Evolutionary conservation across 2,797 vertebrate species (phyloP), one percentile per base, ranked within the genome.

Genomic region (Esox masquinongy): DNA sequence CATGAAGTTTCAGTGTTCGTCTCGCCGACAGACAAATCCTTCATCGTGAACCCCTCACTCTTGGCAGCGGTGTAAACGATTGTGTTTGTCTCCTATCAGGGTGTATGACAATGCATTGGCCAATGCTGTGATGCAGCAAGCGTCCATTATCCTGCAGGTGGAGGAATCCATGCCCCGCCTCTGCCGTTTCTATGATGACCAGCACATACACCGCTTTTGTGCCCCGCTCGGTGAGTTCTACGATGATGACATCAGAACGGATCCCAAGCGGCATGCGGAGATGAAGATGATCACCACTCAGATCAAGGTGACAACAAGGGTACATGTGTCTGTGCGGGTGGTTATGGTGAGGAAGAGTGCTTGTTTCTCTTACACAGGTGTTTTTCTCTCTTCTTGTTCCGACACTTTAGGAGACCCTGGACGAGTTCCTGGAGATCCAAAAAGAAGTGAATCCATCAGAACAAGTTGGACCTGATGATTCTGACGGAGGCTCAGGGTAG

Each of bases 61-160:
- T 51, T 5, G 15, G 7, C 7, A 26, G 17, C 15, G 17, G 9
- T 50, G 26, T 51, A n/a, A 39, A 19, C 29, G n/a, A 16, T 34
- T 74, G 29, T 70, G 15, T 66, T 4, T 66, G 22, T 67, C 31
- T 17, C 43, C 53, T 73, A 15, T 51, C 72, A 92, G 90, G 75
- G 90, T 93, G 3, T 86, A 93, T 6, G 86, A 91, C 69, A 91
- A 93, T 34, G 89, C 90, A 0, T 78, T 87, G 78, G 91, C 92
- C 11, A 90, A 90, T 0, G 89, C 89, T 0, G 88, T 93, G 70
- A 93, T 91, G 91, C 91, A 92, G 80, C 92, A 92, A 83, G 92
- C 91, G 0, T 69, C 88, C 2, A 85, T 93, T 72, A 89, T 93
- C 75, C 83, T 93, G 72, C 92, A 91, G 82, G 88, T 93, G 68